Base-by-base conservation (phyloP, 2,113 vertebrate species). In the Dromas ardeola region DNA sequence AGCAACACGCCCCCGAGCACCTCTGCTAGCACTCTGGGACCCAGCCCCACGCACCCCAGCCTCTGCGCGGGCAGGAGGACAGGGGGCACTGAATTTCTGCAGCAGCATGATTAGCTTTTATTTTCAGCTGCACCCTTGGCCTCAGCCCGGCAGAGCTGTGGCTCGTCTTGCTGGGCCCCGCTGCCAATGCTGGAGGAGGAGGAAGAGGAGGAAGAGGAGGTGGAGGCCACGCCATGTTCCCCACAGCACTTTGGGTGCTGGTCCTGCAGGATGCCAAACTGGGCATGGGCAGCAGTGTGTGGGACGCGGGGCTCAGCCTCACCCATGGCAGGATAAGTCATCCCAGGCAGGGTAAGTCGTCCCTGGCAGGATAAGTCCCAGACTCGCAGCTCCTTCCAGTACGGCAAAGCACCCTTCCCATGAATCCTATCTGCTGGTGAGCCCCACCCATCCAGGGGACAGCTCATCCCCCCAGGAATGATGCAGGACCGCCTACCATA, bases 41-140 rank as follows among this genome's bases (percentile, higher is more conserved):
- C 40, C 7, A 0, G 22, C 14, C 5, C 80, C 56, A 27, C 0
- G 0, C 19, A 7, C 1, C 0, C 32, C 55, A 10, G 53, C 43
- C 38, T 40, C 80, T 56, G 40, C 5, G 40, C 5, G 1, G 77
- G 23, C 42, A 76, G 67, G 52, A 49, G 62, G 22, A 22, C 21
- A 17, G 69, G 12, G 32, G 58, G 29, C 42, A 40, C 4, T 0
- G 15, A 20, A 49, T 47, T 42, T 8, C 59, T 62, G 45, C 22
- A 21, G 55, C n/a, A 25, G 9, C 6, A 1, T 6, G 16, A 50
- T 30, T 4, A 27, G 26, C 11, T 55, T 62, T 70, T 20, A 15
- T 61, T 88, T 43, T 53, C 71, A 65, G 36, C 43, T 27, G 7
- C 50, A 23, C 49, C 59, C 47, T 79, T 30, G 49, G 21, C 47